Evolutionary conservation across 2,888 invertebrate genomes (phyloP), one percentile per base, ranked within the genome.

Genomic region (Helleia helle): DNA sequence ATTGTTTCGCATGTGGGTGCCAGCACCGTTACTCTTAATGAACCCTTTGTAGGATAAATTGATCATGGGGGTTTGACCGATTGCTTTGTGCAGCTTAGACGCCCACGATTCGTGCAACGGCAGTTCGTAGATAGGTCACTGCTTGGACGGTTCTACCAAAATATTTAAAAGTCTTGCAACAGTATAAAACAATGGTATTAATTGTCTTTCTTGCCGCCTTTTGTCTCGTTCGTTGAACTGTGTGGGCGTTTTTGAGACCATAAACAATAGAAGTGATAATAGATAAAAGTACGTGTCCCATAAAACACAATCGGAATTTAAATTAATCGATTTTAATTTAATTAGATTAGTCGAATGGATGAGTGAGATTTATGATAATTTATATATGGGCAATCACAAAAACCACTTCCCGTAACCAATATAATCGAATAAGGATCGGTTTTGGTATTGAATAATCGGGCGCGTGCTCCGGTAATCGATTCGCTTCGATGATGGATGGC

Each of bases 1-100:
- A 77, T 77, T 53, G 65, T 49, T 54, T 49, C 45, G 34, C 47
- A 72, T 74, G 80, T 80, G 80, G 79, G 80, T 69, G 72, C 56
- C 49, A 18, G 54, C 56, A 55, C 60, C 63, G 65, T 63, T 56
- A 62, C 64, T 60, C 63, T 66, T 74, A 75, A 76, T 64, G 73
- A 79, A 67, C 77, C 74, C 74, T 81, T 83, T 81, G 79, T 83
- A 56, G 56, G 53, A 55, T 71, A 70, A 71, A 81, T 80, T 79
- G 68, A 61, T 66, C 62, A 76, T 72, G 65, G 71, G 74, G 76
- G 76, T 58, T 58, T 70, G 65, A 70, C 63, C 69, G 69, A 71
- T 72, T 64, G 71, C 69, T 71, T 34, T 18, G 22, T 34, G 34
- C 18, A 18, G 18, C 34, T 18, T 7, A 59, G 5, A 53, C 44